Base-by-base conservation (phyloP, 2,888 invertebrate genomes). In the Watsonalla cultraria region DNA sequence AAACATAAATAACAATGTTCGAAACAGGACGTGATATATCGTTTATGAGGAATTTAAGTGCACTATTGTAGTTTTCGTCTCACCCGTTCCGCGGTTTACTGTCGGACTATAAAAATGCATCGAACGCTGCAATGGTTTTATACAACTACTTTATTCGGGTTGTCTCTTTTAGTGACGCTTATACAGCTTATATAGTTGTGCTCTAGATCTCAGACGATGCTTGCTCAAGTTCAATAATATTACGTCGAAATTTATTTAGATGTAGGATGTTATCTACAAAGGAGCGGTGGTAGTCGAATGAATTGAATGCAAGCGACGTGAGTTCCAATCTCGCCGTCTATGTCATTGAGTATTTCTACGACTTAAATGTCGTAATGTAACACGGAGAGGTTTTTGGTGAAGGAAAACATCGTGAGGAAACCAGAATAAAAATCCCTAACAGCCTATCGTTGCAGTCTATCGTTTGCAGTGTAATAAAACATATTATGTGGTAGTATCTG, bases 41-140 rank as follows among this genome's bases (percentile, higher is more conserved):
- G 85, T 87, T 87, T 87, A 89, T 82, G 86, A 78, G 79, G 64
- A 72, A 74, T 78, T 82, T 83, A 86, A 86, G 81, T 80, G 78
- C 80, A 74, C 78, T 66, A 82, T 84, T 83, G 86, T 84, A 79
- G 81, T 81, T 82, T 78, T 76, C 78, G 80, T 77, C 76, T 75
- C 65, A 65, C 59, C 68, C 66, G 62, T 68, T 59, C 57, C 65
- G 51, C 72, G 68, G 78, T 87, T 89, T 87, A 88, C 85, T 76
- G 81, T 81, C 59, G 47, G 52, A 69, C 82, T 73, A 85, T 87
- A 89, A 89, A 87, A 88, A 86, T 86, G 86, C 86, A 88, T 86
- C 82, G 85, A 84, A 84, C 76, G 75, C 59, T 74, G 81, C 80
- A 78, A 75, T 70, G 71, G 72, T 74, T 76, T 75, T 68, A 71